These are phyloP conservation scores for Zoanthus sansibaricus DNA, from an alignment of 92 coral and sea anemone species.

Conservation along the genomic window DNA sequence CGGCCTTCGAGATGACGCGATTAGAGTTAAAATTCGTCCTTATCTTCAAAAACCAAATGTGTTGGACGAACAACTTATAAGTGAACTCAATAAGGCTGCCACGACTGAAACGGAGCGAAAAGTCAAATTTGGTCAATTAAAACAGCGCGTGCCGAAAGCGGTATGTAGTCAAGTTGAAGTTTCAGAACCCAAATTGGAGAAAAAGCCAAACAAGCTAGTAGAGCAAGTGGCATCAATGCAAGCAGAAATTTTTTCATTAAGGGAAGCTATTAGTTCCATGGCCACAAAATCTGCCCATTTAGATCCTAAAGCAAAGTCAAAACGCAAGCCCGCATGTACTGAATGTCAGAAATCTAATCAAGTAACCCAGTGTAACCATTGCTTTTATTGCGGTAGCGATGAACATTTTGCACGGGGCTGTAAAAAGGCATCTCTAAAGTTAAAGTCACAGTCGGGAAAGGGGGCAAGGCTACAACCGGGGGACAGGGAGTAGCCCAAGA, in stretches of 20 bases:
- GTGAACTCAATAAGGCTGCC: conserved; percentile 10
- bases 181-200: neutral
- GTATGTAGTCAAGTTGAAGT: conserved; percentile 6
- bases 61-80: neutral
- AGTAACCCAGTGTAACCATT: conserved; percentile 15
- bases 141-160: neutral
- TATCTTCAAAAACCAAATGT: conserved; percentile 21
- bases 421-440: conserved; percentile 27
- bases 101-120: conserved; percentile 23
- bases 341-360: conserved; percentile 28
- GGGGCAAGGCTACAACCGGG: conserved; percentile 52
- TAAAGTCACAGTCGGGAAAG: conserved; percentile 51
- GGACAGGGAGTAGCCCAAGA: conserved; percentile 58
- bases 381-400: conserved; percentile 50
- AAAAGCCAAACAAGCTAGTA: conserved; percentile 4
- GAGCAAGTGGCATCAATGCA: conserved; percentile 8
- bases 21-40: conserved; percentile 1
- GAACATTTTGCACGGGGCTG: conserved; percentile 51
- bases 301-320: neutral
- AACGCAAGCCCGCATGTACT: neutral
- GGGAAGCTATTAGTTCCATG: neutral
- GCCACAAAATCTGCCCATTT: neutral
- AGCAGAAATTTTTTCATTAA: neutral
- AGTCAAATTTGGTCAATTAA: neutral
- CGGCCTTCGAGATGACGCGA: conserved; percentile 6